Percentiles rank a stretch among this genome's conserved stretches.
phyloP scores from a whole-genome alignment of 2,888 invertebrate genomes.

The Capitulum mitella region DNA sequence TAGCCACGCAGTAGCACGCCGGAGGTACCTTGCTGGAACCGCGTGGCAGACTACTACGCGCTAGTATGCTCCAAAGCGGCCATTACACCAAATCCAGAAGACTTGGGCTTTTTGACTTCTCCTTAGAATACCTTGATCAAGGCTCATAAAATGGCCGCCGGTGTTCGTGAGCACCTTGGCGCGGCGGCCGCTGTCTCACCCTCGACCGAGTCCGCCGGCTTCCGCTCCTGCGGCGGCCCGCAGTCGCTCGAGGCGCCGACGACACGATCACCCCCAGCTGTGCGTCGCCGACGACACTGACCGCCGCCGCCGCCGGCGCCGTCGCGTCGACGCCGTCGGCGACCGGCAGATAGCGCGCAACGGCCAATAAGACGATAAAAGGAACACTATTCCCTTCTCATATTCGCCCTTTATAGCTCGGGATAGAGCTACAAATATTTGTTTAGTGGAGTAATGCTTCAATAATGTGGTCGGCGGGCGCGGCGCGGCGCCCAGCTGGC shows the following conservation, averaged over 20 bases:
- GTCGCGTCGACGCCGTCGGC: neutral
- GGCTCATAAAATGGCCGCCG: too few relatives aligned
- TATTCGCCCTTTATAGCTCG: constrained; percentile 5
- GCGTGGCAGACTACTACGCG: too few relatives aligned
- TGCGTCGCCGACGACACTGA: neutral
- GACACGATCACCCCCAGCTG: neutral
- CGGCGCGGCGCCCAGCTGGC: neutral
- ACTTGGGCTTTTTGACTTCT: too few relatives aligned
- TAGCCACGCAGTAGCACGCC: too few relatives aligned
- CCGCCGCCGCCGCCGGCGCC: neutral
- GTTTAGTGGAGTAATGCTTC: constrained; percentile 23
- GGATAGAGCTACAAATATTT: constrained; percentile 23
- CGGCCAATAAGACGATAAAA: constrained; percentile 20
- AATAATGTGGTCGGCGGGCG: constrained; percentile 16
- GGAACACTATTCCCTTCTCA: constrained; percentile 15
- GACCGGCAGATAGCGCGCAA: neutral
- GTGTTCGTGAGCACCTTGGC: too few relatives aligned
- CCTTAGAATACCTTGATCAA: too few relatives aligned
- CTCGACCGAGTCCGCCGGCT: neutral
- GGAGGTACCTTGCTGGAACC: too few relatives aligned
- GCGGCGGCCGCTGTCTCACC: too few relatives aligned
- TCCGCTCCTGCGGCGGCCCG: neutral
- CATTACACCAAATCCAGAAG: too few relatives aligned
- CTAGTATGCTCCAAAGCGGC: too few relatives aligned
- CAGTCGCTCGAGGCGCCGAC: neutral